phyloP scores from a whole-genome alignment of 2,888 invertebrate genomes.

The Ophion costatus region DNA sequence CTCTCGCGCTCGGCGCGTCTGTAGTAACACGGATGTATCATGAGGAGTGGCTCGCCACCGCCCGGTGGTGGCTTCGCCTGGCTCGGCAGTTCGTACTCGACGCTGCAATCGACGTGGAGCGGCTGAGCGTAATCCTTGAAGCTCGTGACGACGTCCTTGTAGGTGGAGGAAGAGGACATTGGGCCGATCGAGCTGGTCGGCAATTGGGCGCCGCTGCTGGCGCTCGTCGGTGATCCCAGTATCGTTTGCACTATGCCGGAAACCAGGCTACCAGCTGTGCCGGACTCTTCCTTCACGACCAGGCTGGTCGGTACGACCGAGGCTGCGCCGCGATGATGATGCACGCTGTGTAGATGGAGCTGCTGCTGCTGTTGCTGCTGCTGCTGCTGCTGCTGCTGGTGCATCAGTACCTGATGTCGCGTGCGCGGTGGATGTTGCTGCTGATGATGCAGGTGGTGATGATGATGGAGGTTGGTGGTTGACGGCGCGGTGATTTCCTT shows the following conservation, averaged over 20 bases:
- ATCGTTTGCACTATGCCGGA: conserved; percentile 67
- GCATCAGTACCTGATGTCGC: conserved; percentile 62
- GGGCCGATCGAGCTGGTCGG: conserved; percentile 62
- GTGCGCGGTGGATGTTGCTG: conserved; percentile 77
- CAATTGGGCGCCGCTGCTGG: conserved; percentile 55
- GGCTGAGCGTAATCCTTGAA: conserved; percentile 93
- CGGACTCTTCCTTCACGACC: conserved; percentile 54
- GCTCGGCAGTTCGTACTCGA: conserved; percentile 95
- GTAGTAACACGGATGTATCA: conserved; percentile 96
- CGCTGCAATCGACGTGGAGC: conserved; percentile 95
- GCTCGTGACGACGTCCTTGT: conserved; percentile 65
- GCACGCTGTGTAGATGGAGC: conserved; percentile 57
- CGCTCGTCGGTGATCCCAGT: conserved; percentile 62
- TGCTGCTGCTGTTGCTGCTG: conserved; percentile 81
- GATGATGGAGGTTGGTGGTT: conserved; percentile 80
- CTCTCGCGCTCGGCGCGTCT: conserved; percentile 93
- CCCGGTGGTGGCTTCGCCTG: conserved; percentile 94
- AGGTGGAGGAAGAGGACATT: conserved; percentile 53
- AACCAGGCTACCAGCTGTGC: conserved; percentile 51
- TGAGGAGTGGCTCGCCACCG: conserved; percentile 91
- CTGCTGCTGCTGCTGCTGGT: conserved; percentile 84
- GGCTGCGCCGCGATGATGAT: conserved; percentile 47
- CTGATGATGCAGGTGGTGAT: conserved; percentile 75
- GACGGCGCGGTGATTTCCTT: conserved; percentile 78
- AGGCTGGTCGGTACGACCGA: conserved; percentile 42